Evolutionary conservation across 2,888 invertebrate species (phyloP).

Genomic region (Drosophila rellima): DNA sequence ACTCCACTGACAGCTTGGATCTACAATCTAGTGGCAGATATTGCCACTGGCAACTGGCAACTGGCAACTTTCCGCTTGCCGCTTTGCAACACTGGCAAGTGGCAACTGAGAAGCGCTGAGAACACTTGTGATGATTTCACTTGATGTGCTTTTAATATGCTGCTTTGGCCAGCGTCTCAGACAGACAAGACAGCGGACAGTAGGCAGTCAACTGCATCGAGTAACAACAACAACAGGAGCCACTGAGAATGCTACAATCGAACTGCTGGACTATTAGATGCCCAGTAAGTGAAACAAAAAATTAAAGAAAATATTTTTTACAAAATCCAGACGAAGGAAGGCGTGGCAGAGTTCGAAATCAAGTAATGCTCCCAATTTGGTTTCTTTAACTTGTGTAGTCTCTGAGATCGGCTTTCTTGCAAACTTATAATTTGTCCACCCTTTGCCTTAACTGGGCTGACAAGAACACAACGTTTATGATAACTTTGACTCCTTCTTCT

Average conservation of each 20-base stretch:
- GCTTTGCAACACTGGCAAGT: no score
- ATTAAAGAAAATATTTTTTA: background rate
- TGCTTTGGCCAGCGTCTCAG: constrained; percentile 66
- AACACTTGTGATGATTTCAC: constrained; percentile 70
- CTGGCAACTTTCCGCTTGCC: constrained; percentile 30
- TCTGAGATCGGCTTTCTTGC: background rate
- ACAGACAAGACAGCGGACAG: constrained; percentile 18
- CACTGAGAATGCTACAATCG: no score
- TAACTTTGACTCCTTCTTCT: background rate
- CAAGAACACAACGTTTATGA: background rate
- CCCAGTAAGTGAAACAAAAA: background rate
- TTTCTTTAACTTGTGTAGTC: no score
- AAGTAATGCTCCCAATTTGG: no score
- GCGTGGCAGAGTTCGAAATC: no score
- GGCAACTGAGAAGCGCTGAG: constrained; percentile 63
- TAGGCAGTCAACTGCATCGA: constrained; percentile 76
- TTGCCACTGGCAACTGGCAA: constrained; percentile 19
- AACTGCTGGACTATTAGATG: background rate
- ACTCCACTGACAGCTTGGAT: no score
- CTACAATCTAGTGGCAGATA: constrained; percentile 1
- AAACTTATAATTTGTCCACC: background rate
- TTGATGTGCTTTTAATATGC: constrained; percentile 79
- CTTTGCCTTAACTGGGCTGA: background rate
- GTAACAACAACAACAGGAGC: background rate
- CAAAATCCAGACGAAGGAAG: no score